Base-by-base conservation (phyloP, 2,888 invertebrate genomes). In the Drosophila merina region DNA sequence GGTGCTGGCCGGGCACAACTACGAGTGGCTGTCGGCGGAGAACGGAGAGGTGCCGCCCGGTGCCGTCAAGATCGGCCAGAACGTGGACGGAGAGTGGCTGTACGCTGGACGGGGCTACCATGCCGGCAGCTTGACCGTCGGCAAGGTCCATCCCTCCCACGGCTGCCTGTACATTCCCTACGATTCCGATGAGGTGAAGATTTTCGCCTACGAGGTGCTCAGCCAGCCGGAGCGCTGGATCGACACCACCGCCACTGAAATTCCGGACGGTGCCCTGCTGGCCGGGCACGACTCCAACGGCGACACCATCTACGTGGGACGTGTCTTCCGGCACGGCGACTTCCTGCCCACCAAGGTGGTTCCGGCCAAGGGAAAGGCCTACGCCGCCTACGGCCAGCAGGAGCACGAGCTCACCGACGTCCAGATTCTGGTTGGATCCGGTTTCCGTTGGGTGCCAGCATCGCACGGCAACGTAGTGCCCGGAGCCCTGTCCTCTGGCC, bases 261-360 rank as follows among this genome's bases (percentile, higher is more conserved):
- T 89, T n/a, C 89, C 90, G 5, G 70, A 74, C 4, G 86, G 85
- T n/a, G 94, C 94, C 0, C 93, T 95, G 0, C 79, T 83, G 8
- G 95, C 93, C 36, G 96, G 96, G 10, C 93, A 93, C 1, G 96
- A 96, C 83, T 91, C 91, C 10, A 96, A 96, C 77, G 96, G 96
- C 0, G 93, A 93, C 0, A 92, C 93, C 54, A 95, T 97, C 82
- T 96, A 94, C 89, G 95, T 96, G 0, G 96, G 96, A 0, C 93
- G 96, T 51, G 94, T 94, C 0, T 93, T 92, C 59, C 94, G 95
- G 79, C 93, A 93, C 60, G 95, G 93, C 7, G 94, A 94, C 77
- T 91, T 93, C 91, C 74, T 94, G 36, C 94, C 94, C 1, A 94
- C 94, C 0, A 94, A 94, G 90, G 91, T 94, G 1, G 93, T 94